phyloP scores from a whole-genome alignment of 2,797 vertebrate genomes.

The Pelochelys cantorii region DNA sequence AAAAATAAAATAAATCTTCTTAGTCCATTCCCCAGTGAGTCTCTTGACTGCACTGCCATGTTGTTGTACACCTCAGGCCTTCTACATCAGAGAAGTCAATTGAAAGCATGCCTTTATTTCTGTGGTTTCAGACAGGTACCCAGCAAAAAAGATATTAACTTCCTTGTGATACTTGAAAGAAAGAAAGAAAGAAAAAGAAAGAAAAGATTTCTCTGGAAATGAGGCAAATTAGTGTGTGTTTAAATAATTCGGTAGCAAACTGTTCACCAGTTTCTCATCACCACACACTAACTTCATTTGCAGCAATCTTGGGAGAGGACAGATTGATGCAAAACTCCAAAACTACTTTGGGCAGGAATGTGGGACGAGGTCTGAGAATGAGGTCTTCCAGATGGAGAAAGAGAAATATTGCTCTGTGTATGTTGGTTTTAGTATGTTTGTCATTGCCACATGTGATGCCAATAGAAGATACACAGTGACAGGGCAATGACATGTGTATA shows the following conservation, averaged over 20 bases:
- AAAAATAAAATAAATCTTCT: slow-evolving; percentile 69
- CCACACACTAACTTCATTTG: background rate
- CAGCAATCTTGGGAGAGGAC: background rate
- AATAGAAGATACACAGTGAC: background rate
- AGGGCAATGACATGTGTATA: background rate
- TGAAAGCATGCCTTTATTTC: slow-evolving; percentile 40
- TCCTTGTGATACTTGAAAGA: slow-evolving; percentile 47
- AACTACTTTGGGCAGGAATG: background rate
- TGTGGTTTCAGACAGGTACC: slow-evolving; percentile 34
- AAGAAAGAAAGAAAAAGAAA: background rate
- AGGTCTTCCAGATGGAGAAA: background rate
- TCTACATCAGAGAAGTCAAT: slow-evolving; percentile 15
- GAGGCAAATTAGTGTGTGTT: background rate
- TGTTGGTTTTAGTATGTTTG: background rate
- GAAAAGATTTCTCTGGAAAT: background rate
- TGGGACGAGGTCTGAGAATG: no score
- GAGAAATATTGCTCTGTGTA: background rate
- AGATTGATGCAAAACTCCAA: background rate
- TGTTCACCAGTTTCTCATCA: background rate
- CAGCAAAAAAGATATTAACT: slow-evolving; percentile 12
- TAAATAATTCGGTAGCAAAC: slow-evolving; percentile 42
- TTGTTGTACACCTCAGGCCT: slow-evolving; percentile 50
- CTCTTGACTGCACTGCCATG: slow-evolving; percentile 60
- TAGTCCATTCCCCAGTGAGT: slow-evolving; percentile 26
- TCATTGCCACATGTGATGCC: background rate